phyloP scores from a whole-genome alignment of 2,797 vertebrate genomes.

The Yasuhikotakia modesta region DNA sequence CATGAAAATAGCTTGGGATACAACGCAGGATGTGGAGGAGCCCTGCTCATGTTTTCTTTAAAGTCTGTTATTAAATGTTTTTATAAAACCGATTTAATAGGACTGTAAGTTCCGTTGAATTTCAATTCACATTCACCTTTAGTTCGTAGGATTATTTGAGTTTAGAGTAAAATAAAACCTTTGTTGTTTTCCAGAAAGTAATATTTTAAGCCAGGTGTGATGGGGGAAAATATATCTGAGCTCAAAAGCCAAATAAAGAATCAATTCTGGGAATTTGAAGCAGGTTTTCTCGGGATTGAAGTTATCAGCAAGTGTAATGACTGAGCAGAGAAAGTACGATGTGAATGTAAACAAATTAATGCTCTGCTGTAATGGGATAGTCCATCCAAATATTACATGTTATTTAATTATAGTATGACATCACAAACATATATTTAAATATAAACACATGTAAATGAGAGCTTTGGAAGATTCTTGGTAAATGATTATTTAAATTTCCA shows the following conservation, averaged over 20 bases:
- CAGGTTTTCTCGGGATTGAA: constrained; percentile 52
- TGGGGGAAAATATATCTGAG: constrained; percentile 1
- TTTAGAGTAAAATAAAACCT: constrained; percentile 28
- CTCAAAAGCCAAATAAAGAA: constrained; percentile 61
- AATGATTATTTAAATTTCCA: too few species aligned
- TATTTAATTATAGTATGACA: background rate
- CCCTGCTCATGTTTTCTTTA: constrained; percentile 50
- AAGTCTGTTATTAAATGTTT: constrained; percentile 29
- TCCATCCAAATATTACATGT: background rate
- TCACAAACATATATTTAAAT: too few species aligned
- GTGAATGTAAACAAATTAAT: constrained; percentile 58
- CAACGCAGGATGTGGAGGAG: constrained; percentile 36
- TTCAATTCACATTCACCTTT: constrained; percentile 57
- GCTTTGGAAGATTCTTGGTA: too few species aligned
- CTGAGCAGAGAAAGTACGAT: constrained; percentile 61
- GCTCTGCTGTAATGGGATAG: constrained; percentile 30
- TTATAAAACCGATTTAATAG: constrained; percentile 53
- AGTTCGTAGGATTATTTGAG: constrained; percentile 57
- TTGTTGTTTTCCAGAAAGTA: constrained; percentile 40
- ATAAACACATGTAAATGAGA: too few species aligned
- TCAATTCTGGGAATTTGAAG: constrained; percentile 58
- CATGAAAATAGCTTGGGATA: constrained; percentile 33
- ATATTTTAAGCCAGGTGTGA: constrained; percentile 57
- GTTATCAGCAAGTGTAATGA: constrained; percentile 72
- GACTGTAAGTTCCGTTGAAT: constrained; percentile 34